Evolutionary conservation across 1,140 invertebrate species (phyloP).

Genomic region (Rhagoletis pomonella): DNA sequence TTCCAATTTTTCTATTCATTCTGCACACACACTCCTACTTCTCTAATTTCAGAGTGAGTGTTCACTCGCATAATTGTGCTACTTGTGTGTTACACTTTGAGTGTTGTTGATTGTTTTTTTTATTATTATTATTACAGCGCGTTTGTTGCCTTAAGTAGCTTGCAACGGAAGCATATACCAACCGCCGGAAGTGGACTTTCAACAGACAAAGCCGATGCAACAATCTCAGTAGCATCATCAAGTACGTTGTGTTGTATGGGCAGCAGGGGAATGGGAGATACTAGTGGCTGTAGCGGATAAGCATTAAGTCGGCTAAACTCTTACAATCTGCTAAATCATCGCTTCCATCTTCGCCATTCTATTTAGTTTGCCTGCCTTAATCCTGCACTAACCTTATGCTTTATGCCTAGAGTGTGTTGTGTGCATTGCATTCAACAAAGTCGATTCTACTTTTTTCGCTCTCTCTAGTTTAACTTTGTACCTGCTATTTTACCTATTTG

Average conservation of each 20-base stretch:
- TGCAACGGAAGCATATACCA: conserved; percentile 7
- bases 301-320: conserved; percentile 28
- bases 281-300: neutral
- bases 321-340: conserved; percentile 21
- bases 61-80: conserved; percentile 40
- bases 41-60: neutral
- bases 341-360: neutral
- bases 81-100: conserved; percentile 30
- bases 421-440: neutral
- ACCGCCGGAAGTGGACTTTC: conserved; percentile 32
- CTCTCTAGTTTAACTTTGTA: neutral
- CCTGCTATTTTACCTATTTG: no score
- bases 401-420: neutral
- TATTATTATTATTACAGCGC: conserved; percentile 3
- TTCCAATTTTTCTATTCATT: neutral
- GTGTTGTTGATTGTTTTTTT: conserved; percentile 3
- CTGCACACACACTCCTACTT: neutral
- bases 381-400: conserved; percentile 13
- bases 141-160: conserved; percentile 31
- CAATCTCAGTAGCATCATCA: neutral
- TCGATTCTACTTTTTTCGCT: neutral
- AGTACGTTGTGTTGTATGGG: neutral
- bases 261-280: neutral
- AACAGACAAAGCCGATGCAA: neutral
- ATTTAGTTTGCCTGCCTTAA: neutral